Evolutionary conservation across 2,113 vertebrate species (phyloP).

Genomic region (Trinectes maculatus): DNA sequence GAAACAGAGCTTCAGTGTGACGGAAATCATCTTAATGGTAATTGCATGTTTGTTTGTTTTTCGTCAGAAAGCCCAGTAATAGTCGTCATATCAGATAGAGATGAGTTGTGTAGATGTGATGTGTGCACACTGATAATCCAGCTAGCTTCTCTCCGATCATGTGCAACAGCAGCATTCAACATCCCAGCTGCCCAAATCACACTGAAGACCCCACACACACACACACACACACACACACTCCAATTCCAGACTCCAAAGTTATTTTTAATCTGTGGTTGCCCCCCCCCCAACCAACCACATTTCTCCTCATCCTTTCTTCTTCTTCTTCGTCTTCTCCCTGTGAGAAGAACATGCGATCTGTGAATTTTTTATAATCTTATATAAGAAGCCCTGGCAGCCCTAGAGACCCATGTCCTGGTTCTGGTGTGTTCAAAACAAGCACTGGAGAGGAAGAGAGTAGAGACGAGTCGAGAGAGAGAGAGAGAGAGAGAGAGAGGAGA

Average conservation of each 20-base stretch:
- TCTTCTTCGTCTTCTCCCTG: constrained; percentile 50
- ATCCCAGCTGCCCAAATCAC: constrained; percentile 38
- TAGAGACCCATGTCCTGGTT: constrained; percentile 81
- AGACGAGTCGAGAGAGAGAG: constrained; percentile 4
- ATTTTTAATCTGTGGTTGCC: constrained; percentile 72
- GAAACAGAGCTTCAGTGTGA: constrained; percentile 44
- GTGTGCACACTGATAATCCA: constrained; percentile 34
- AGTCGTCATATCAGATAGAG: constrained; percentile 57
- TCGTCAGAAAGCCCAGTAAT: constrained; percentile 39
- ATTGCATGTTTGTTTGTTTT: constrained; percentile 56
- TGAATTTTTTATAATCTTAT: constrained; percentile 85
- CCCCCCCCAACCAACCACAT: constrained; percentile 16
- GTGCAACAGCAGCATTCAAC: constrained; percentile 2
- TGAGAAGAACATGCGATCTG: constrained; percentile 79
- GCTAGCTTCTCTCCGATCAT: constrained; percentile 43
- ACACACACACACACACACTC: too few species aligned
- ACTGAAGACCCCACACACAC: constrained; percentile 49
- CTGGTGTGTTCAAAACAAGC: constrained; percentile 78
- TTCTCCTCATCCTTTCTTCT: constrained; percentile 29
- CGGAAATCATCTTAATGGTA: constrained; percentile 64
- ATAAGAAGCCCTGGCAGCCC: constrained; percentile 77
- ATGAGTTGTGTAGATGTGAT: constrained; percentile 57
- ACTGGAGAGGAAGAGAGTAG: constrained; percentile 47
- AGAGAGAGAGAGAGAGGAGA: constrained; percentile 2
- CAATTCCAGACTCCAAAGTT: constrained; percentile 31